phyloP scores from a whole-genome alignment of 2,888 invertebrate genomes.

The Criorhina ranunculi region DNA sequence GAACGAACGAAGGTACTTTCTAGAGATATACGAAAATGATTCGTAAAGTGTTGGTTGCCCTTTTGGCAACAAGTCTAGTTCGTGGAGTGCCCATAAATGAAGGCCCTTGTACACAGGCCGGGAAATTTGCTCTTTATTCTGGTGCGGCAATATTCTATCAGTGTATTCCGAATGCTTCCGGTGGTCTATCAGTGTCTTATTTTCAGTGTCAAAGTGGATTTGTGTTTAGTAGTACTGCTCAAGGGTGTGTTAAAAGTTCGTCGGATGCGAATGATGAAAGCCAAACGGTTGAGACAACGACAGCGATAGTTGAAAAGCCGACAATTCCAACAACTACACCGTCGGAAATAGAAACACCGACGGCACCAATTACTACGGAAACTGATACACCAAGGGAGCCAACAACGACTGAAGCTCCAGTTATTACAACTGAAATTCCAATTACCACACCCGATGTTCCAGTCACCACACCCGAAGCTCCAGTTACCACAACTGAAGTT shows the following conservation, averaged over 20 bases:
- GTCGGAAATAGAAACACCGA: not conserved
- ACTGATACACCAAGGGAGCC: constrained; percentile 21
- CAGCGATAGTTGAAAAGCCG: constrained; percentile 46
- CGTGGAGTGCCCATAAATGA: not conserved
- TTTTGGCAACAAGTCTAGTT: constrained; percentile 34
- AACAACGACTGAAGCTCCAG: constrained; percentile 9
- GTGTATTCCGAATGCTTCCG: constrained; percentile 29
- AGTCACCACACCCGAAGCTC: constrained; percentile 21
- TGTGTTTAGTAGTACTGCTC: constrained; percentile 5
- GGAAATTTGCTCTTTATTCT: constrained; percentile 45
- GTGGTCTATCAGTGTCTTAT: constrained; percentile 47
- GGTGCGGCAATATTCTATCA: constrained; percentile 45
- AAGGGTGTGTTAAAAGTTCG: constrained; percentile 24
- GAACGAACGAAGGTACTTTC: constrained; percentile 50
- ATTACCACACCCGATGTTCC: constrained; percentile 29
- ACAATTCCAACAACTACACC: constrained; percentile 44
- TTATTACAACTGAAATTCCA: constrained; percentile 22
- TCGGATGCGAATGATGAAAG: constrained; percentile 37
- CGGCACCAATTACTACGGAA: constrained; percentile 20
- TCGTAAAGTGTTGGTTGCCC: constrained; percentile 32
- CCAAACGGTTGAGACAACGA: constrained; percentile 28
- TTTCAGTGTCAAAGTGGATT: constrained; percentile 42
- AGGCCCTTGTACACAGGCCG: constrained; percentile 43
- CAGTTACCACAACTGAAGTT: constrained; percentile 1
- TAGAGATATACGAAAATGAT: constrained; percentile 31